phyloP scores from a whole-genome alignment of 2,113 vertebrate genomes.

The Prietella phreatophila region DNA sequence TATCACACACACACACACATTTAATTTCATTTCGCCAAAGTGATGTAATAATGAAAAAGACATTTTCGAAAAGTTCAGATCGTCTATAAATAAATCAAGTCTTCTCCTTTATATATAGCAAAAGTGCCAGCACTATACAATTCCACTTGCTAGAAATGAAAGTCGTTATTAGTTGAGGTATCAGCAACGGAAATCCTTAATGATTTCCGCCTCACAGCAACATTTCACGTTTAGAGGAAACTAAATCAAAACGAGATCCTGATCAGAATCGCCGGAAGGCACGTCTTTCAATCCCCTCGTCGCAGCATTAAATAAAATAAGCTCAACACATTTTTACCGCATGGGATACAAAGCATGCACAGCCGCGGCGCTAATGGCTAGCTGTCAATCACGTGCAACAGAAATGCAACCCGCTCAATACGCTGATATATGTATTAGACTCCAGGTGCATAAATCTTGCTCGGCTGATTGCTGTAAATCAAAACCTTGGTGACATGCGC shows the following conservation, averaged over 20 bases:
- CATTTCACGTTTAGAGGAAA: not conserved
- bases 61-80: not conserved
- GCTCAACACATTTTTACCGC: not conserved
- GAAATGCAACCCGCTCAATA: slow-evolving; percentile 13
- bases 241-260: not conserved
- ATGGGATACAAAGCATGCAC: not conserved
- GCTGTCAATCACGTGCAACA: slow-evolving; percentile 26
- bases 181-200: not conserved
- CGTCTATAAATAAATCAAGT: not conserved
- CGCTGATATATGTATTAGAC: slow-evolving; percentile 18
- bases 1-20: not conserved
- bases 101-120: not conserved
- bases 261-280: not conserved
- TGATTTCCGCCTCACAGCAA: not conserved
- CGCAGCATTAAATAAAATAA: not conserved
- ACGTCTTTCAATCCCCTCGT: not conserved
- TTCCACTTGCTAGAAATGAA: not conserved
- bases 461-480: slow-evolving; percentile 44
- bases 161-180: not conserved
- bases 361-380: slow-evolving; percentile 10
- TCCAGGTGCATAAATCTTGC: slow-evolving; percentile 37
- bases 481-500: slow-evolving; percentile 30
- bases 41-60: not conserved
- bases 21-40: not conserved
- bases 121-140: not conserved